Evolutionary conservation across 2,888 invertebrate species (phyloP), one percentile per base, ranked within the genome.

Genomic region (Clunio marinus): DNA sequence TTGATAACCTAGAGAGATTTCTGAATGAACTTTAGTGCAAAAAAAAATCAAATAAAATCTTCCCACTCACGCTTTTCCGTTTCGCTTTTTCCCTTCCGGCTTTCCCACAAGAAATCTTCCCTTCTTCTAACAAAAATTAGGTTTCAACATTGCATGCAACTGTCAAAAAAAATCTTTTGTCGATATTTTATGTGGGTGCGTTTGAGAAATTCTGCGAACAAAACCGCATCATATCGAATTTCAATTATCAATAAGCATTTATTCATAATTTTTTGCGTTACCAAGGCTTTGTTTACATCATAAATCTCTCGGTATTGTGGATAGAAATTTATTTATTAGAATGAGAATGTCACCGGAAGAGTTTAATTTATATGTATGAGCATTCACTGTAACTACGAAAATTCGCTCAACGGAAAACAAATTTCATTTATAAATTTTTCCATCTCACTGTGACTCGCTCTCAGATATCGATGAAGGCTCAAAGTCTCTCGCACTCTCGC

Each of bases 241-340:
- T 25, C 63, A 7, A 51, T 51, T 51, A 20, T n/a, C n/a, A n/a
- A n/a, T n/a, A n/a, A n/a, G n/a, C n/a, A n/a, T n/a, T n/a, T 57
- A 57, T 57, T 59, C 28, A 59, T 59, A 17, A 62, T 20, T 20
- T 66, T 66, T 51, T 35, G 5, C 45, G 66, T 66, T 66, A 22
- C 55, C 24, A 66, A n/a, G 66, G 45, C 13, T 46, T 17, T 55
- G 55, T 66, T 66, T 32, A 32, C 46, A n/a, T 37, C 41, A 35
- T 25, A 66, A 51, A 51, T 66, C 51, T 51, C 13, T 51, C 22
- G 51, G 51, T 20, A 51, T 51, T 51, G 8, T 7, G 22, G n/a
- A n/a, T n/a, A n/a, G n/a, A 51, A 51, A 51, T 51, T n/a, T 51
- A 22, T 51, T 51, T 51, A 51, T n/a, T n/a, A n/a, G n/a, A n/a